phyloP scores from a whole-genome alignment of 2,888 invertebrate species.

The Tetragonula carbonaria region DNA sequence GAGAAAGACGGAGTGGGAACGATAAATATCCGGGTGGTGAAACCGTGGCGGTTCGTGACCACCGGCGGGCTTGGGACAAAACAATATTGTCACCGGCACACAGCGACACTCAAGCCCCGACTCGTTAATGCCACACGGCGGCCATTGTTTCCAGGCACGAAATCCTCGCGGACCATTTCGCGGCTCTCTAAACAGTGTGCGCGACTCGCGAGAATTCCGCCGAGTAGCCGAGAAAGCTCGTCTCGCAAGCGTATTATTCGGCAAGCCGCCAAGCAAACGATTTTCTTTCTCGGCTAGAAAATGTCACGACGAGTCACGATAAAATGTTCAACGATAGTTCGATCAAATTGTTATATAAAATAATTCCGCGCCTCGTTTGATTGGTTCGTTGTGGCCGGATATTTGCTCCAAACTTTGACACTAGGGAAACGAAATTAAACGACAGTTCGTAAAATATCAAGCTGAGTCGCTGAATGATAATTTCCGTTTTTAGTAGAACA shows the following conservation, averaged over 20 bases:
- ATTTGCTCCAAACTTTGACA: no score
- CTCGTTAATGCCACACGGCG: constrained; percentile 75
- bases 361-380: no score
- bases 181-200: constrained; percentile 50
- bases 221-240: constrained; percentile 9
- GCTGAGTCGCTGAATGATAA: no score
- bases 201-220: constrained; percentile 45
- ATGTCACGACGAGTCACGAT: no score
- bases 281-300: not conserved
- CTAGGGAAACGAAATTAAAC: no score
- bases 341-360: no score
- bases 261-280: constrained; percentile 2
- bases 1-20: constrained; percentile 37
- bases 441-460: no score
- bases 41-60: constrained; percentile 74
- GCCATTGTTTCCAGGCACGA: constrained; percentile 81
- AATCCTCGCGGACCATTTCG: constrained; percentile 71
- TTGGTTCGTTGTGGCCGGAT: no score
- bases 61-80: constrained; percentile 75
- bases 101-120: constrained; percentile 56
- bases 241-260: not conserved
- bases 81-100: constrained; percentile 78
- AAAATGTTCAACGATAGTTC: no score
- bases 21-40: constrained; percentile 60
- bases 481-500: no score